Percentiles rank a stretch among this genome's conserved stretches.
Evolutionary conservation across 2,113 vertebrate species (phyloP).

Genomic region (Gobius niger): DNA sequence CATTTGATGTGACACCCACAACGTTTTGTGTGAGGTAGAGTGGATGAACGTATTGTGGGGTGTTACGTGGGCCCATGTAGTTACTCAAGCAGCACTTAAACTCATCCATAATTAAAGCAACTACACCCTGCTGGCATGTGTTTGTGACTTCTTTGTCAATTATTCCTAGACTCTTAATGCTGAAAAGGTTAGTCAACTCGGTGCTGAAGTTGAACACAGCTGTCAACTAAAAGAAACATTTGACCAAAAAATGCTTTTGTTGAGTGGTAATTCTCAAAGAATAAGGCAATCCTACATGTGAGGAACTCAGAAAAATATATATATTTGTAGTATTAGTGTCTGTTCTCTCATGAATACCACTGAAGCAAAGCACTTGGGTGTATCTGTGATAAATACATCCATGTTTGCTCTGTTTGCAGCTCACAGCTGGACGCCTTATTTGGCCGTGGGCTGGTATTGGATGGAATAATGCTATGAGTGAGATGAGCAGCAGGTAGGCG

Average conservation of each 20-base stretch:
- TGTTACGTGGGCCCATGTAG: slow-evolving; percentile 50
- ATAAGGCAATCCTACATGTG: no score
- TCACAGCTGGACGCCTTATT: slow-evolving; percentile 3
- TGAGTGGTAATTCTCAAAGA: no score
- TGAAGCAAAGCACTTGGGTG: no score
- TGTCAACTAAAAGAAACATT: no score
- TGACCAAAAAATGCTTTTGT: no score
- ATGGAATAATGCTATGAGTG: neutral
- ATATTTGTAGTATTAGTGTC: no score
- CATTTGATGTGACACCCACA: slow-evolving; percentile 47
- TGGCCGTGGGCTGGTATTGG: neutral
- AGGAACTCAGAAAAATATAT: no score
- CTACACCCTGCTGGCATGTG: slow-evolving; percentile 36
- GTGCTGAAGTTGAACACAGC: neutral
- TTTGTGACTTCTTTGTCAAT: slow-evolving; percentile 31
- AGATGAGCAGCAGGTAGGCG: slow-evolving; percentile 8
- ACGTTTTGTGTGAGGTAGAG: slow-evolving; percentile 24
- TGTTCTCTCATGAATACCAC: no score
- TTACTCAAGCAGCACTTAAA: slow-evolving; percentile 42
- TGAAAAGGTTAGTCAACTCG: neutral
- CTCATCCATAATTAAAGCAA: slow-evolving; percentile 45
- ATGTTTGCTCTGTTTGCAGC: neutral
- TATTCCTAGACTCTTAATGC: slow-evolving; percentile 5
- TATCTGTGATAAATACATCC: no score
- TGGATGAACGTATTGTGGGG: slow-evolving; percentile 33